These are phyloP conservation scores for Mesorhabditis sp. DNA, from an alignment of 2,888 invertebrate species.

Conservation along the genomic window DNA sequence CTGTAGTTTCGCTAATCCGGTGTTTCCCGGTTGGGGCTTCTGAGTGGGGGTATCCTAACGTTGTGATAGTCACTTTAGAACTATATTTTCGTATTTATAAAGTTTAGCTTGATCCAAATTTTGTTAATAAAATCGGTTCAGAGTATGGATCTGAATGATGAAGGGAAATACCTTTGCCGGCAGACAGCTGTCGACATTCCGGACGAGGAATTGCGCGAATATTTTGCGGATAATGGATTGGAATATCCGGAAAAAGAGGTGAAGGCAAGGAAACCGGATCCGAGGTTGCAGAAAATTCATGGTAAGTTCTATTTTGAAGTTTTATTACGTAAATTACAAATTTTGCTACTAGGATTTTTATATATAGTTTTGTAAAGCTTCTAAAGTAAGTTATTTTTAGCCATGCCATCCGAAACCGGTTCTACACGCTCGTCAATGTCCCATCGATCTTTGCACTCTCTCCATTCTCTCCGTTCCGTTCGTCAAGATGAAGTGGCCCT, in stretches of 20 bases:
- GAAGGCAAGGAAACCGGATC: neutral
- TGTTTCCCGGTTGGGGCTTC: no score
- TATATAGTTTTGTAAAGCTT: neutral
- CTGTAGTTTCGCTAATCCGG: no score
- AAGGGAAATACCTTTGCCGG: conserved; percentile 1
- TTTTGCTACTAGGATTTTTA: no score
- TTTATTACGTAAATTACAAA: no score
- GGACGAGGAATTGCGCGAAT: neutral
- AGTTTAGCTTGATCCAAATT: no score
- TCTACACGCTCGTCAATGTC: neutral
- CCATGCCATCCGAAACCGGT: conserved; percentile 2
- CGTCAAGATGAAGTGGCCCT: neutral
- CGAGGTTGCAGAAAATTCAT: neutral
- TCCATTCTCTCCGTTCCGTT: neutral
- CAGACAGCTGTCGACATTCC: conserved; percentile 5
- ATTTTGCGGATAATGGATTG: conserved; percentile 6
- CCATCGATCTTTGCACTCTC: neutral
- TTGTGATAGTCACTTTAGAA: no score
- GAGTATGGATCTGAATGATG: conserved; percentile 1
- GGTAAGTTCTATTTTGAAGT: neutral
- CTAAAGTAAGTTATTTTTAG: neutral
- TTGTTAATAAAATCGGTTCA: neutral
- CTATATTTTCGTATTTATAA: no score
- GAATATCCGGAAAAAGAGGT: conserved; percentile 1
- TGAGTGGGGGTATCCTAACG: no score